Evolutionary conservation across 2,113 vertebrate species (phyloP), one percentile per base, ranked within the genome.

Genomic region (Peromyscus californicus): DNA sequence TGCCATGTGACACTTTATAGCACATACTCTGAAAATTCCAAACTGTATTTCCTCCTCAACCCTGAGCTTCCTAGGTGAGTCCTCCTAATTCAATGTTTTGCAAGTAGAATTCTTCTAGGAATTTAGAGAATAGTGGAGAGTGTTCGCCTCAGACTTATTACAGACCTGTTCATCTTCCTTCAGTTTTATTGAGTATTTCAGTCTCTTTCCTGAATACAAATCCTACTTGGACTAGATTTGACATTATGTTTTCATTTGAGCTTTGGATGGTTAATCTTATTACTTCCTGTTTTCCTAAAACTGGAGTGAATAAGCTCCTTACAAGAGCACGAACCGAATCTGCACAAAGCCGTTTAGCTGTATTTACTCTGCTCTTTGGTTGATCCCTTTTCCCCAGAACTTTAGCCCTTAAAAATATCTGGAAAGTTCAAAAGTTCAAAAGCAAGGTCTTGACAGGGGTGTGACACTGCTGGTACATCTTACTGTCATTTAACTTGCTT

Each of bases 231-330:
- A 97, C 88, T 88, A 78, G 92, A 90, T 97, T 79, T 96, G 97
- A 98, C 98, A 96, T 98, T 98, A 96, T 98, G 94, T 98, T 98
- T 98, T 98, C 97, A 97, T 98, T 98, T 93, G 95, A 93, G 93
- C 89, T 98, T 99, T 98, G 97, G 94, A 96, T 98, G 89, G 95
- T 98, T 99, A 99, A 99, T 99, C 98, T 98, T 98, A 99, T 98
- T 99, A 98, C 89, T 98, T 98, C 97, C 98, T 97, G 98, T 97
- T 98, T 98, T 97, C 98, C 97, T 98, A 98, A 96, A 98, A 98
- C 97, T 98, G 94, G 98, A 98, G 97, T 98, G 98, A 99, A 98
- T 99, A 99, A 99, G 98, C 98, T 98, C 98, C 98, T 98, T 98
- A 99, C 0, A 87, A 98, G 91, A 39, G 79, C 97, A 93, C 98